phyloP scores from a whole-genome alignment of 1,140 invertebrate genomes.

The Drosophila teissieri region DNA sequence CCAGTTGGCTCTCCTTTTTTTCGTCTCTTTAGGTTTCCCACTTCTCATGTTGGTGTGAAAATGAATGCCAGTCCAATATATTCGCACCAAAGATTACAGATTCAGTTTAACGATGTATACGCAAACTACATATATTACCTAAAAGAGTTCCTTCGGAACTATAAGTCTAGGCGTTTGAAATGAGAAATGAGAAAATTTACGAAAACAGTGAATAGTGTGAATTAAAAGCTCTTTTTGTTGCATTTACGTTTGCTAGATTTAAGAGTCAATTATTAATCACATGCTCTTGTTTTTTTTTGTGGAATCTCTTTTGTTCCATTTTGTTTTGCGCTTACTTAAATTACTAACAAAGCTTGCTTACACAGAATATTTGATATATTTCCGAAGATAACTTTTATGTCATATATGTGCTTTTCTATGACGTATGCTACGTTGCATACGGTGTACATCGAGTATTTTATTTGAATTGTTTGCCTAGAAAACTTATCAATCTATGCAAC shows the following conservation, averaged over 20 bases:
- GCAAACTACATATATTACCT: conserved; percentile 11
- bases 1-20: conserved; percentile 12
- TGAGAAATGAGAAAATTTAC: neutral
- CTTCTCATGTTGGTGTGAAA: conserved; percentile 46
- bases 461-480: conserved; percentile 52
- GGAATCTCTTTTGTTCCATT: conserved; percentile 4
- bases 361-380: neutral
- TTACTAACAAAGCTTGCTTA: neutral
- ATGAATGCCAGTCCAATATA: conserved; percentile 49
- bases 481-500: conserved; percentile 69
- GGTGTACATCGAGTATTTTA: conserved; percentile 34
- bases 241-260: conserved; percentile 20
- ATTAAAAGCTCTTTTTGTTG: conserved; percentile 13
- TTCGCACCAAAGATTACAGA: conserved; percentile 50
- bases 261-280: neutral
- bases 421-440: neutral
- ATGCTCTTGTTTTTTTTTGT: neutral
- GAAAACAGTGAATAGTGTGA: neutral
- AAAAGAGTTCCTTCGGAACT: conserved; percentile 18
- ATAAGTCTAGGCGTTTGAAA: neutral
- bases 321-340: neutral
- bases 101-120: conserved; percentile 36
- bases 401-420: conserved; percentile 5
- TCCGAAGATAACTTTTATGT: neutral
- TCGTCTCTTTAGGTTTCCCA: conserved; percentile 15